A percentile compares a stretch with the other conserved stretches of the same genome.
phyloP scores from a whole-genome alignment of 2,113 vertebrate genomes.

The zebrafish (Danio rerio) region GRCz12tu NC_133180.1:31198501-31199000 shows the following conservation, averaged over 20 bases:
- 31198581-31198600: neutral
- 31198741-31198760: neutral
- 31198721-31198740: constrained; percentile 28
- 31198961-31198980: too few relatives aligned
- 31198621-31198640: constrained; percentile 47
- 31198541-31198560: neutral
- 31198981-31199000: too few relatives aligned
- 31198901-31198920: too few relatives aligned
- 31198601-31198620: constrained; percentile 34
- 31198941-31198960: too few relatives aligned
- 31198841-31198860: too few relatives aligned
- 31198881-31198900: too few relatives aligned
- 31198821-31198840: too few relatives aligned
- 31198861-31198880: too few relatives aligned
- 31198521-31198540: neutral
- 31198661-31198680: constrained; percentile 66
- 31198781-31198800: neutral
- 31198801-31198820: too few relatives aligned
- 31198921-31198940: too few relatives aligned
- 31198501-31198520: neutral
- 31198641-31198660: constrained; percentile 63
- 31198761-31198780: constrained; percentile 8
- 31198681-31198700: constrained; percentile 65
- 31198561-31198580: constrained; percentile 8
- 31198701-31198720: constrained; percentile 43